A percentile compares a stretch with the other conserved stretches of the same genome.
Evolutionary conservation across 1,140 invertebrate species (phyloP).

Genomic region (Euwallacea similis): DNA sequence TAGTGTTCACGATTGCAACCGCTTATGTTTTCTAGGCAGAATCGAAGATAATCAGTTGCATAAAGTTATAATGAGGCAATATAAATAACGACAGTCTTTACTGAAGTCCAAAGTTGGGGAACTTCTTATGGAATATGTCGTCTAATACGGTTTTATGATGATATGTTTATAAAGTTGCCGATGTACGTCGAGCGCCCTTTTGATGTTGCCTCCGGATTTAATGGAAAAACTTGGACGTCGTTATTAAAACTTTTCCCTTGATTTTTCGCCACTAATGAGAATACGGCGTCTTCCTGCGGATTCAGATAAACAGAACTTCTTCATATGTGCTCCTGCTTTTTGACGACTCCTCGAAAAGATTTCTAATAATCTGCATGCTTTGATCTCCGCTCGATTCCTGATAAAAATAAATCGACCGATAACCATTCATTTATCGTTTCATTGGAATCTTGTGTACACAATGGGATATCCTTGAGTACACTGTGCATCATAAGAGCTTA

Average conservation of each 20-base stretch:
- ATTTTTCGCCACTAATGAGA: slow-evolving; percentile 18
- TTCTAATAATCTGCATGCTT: too few relatives aligned
- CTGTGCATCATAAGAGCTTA: too few relatives aligned
- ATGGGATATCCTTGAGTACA: too few relatives aligned
- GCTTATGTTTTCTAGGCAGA: too few relatives aligned
- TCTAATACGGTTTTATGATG: slow-evolving; percentile 30
- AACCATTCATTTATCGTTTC: too few relatives aligned
- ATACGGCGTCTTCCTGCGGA: not conserved
- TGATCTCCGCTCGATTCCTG: too few relatives aligned
- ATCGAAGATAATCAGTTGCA: slow-evolving; percentile 3
- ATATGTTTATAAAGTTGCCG: slow-evolving; percentile 36
- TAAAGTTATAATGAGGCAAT: slow-evolving; percentile 34
- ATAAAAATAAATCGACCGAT: too few relatives aligned
- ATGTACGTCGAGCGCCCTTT: slow-evolving; percentile 16
- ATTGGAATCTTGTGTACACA: too few relatives aligned
- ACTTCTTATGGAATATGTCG: slow-evolving; percentile 28
- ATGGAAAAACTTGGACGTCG: slow-evolving; percentile 33
- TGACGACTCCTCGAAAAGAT: too few relatives aligned
- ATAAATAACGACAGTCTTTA: slow-evolving; percentile 35
- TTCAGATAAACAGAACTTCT: too few relatives aligned
- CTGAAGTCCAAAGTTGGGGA: slow-evolving; percentile 17
- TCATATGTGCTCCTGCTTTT: too few relatives aligned
- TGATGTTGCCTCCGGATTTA: slow-evolving; percentile 20
- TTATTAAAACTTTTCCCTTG: slow-evolving; percentile 33
- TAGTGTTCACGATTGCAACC: too few relatives aligned